Base-by-base conservation (phyloP, 2,113 vertebrate genomes). In the Meleagris gallopavo region DNA sequence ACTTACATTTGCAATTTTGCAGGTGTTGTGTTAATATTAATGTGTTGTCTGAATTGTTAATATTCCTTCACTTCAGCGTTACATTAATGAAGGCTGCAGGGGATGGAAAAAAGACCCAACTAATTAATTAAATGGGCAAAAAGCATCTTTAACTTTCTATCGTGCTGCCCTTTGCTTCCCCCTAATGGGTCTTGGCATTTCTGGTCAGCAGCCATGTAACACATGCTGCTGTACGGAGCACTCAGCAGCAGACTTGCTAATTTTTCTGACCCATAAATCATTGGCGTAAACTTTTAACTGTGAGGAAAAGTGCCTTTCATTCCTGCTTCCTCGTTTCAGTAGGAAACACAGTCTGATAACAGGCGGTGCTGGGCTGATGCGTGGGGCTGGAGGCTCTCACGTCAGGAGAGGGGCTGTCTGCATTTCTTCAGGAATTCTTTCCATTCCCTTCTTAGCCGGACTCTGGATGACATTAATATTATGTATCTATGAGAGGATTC, bases 121-220 rank as follows among this genome's bases (percentile, higher is more conserved):
- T 95, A 95, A 96, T 96, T 95, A 96, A 94, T 87, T 91, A 96
- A 91, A 95, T 92, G 61, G 90, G 76, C 94, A 94, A 85, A 96
- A 94, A 96, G 81, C 91, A 80, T 96, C 95, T 96, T 96, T 94
- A 94, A 86, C 94, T 95, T 95, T 90, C 83, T 38, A 74, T 95
- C 2, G 1, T 67, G 84, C 64, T 92, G 90, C 92, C 92, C 95
- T 95, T 86, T 96, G 91, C 89, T 92, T 93, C 62, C 82, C 64
- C 60, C 70, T 95, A 93, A 97, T 93, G 88, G 88, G 83, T 78
- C 95, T 92, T 84, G 91, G 90, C 86, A 67, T 95, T 96, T 95
- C 88, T 93, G 93, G 90, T 95, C 92, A 86, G 86, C 87, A 92
- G 86, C 95, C 95, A 71, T 29, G 14, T 88, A 89, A 65, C 69